Conservation (phyloP, 2,888 invertebrate species). For the Disparrhopalites patrizii region DNA sequence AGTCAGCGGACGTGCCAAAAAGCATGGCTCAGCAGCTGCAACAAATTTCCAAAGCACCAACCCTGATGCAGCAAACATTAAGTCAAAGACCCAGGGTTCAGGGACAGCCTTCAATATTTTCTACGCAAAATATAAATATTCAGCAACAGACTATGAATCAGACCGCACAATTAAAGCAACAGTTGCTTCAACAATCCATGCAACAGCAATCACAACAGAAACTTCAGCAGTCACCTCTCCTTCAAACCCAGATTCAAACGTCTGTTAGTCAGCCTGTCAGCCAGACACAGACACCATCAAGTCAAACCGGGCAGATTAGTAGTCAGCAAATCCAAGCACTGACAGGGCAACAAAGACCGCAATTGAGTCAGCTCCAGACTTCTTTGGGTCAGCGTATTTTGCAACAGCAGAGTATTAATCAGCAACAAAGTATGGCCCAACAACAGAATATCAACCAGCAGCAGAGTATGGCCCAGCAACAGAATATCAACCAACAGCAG, state of each 20-base stretch:
- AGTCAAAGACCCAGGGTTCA: background rate
- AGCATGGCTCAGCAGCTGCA: background rate
- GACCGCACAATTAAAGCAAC: background rate
- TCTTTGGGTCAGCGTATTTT: too few relatives aligned
- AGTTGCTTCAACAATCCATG: background rate
- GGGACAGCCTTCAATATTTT: too few relatives aligned
- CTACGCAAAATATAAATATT: background rate
- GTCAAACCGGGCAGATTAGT: too few relatives aligned
- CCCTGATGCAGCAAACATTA: background rate
- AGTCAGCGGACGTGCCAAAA: background rate
- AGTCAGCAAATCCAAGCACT: slow-evolving; percentile 3
- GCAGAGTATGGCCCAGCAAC: slow-evolving; percentile 7
- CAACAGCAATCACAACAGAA: background rate
- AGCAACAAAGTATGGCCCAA: slow-evolving; percentile 7
- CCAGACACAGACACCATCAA: too few relatives aligned
- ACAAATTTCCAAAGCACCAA: background rate
- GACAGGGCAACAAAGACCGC: slow-evolving; percentile 13
- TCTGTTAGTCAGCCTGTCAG: background rate
- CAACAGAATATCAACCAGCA: background rate
- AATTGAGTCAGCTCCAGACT: too few relatives aligned
- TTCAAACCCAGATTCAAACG: background rate
- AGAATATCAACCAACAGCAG: too few relatives aligned
- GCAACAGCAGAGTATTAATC: background rate
- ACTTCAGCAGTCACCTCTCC: background rate
- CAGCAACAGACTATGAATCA: background rate